Percentiles rank a stretch among this genome's conserved stretches.
phyloP scores from a whole-genome alignment of 35 echinoderm and acorn worm genomes.

The Anneissia japonica region DNA sequence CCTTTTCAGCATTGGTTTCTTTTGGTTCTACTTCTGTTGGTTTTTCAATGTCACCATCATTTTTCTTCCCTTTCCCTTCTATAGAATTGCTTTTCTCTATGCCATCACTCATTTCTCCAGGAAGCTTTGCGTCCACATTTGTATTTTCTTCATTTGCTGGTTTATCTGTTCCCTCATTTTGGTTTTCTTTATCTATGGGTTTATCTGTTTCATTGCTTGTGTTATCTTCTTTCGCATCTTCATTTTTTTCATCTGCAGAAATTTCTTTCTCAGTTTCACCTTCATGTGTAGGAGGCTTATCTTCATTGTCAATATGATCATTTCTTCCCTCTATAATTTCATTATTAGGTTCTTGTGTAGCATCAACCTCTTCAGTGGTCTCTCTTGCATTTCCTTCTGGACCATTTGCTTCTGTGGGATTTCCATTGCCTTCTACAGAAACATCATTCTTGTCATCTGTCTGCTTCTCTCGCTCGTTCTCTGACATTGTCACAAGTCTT shows the following conservation, averaged over 20 bases:
- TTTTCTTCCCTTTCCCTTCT: constrained; percentile 2
- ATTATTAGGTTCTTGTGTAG: background rate
- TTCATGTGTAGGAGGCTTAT: too few species aligned
- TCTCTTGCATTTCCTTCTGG: background rate
- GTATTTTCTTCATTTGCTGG: too few species aligned
- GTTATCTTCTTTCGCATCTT: constrained; percentile 16
- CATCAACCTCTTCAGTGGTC: background rate
- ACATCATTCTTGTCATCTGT: background rate
- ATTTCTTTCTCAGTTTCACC: background rate
- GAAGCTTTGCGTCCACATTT: background rate
- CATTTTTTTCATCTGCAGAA: background rate
- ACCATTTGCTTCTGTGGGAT: background rate
- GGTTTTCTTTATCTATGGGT: too few species aligned
- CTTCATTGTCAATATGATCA: too few species aligned
- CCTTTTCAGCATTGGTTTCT: background rate
- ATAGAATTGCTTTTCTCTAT: background rate
- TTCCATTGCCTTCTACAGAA: background rate
- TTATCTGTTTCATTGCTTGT: too few species aligned
- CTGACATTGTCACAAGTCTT: too few species aligned
- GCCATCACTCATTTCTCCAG: too few species aligned
- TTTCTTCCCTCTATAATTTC: background rate
- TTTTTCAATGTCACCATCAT: background rate
- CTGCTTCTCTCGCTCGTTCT: background rate
- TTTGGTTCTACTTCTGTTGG: background rate
- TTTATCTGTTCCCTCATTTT: too few species aligned